Evolutionary conservation across 2,888 invertebrate species (phyloP).

Genomic region (Macrosoma leucophasiata): DNA sequence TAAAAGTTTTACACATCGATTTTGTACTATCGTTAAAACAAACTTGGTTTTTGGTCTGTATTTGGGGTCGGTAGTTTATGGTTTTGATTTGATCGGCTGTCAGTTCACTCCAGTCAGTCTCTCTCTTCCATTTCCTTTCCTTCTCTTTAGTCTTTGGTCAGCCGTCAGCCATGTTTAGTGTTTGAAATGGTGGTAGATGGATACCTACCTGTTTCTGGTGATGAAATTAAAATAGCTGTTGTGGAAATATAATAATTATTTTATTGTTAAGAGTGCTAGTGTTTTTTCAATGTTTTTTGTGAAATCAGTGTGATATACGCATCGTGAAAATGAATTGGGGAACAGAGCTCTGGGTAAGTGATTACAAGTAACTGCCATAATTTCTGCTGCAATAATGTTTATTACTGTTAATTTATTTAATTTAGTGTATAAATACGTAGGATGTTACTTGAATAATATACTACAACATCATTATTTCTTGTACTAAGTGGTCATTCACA

Average conservation of each 20-base stretch:
- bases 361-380: constrained; percentile 26
- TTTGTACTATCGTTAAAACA: too few species aligned
- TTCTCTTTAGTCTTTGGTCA: constrained; percentile 34
- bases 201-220: constrained; percentile 44
- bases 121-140: constrained; percentile 33
- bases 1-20: too few species aligned
- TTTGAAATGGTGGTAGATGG: constrained; percentile 70
- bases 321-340: constrained; percentile 79
- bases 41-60: too few species aligned
- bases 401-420: too few species aligned
- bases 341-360: constrained; percentile 81
- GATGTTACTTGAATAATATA: too few species aligned
- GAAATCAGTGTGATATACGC: constrained; percentile 59
- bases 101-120: constrained; percentile 22
- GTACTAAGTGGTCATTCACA: too few species aligned
- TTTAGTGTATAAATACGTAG: too few species aligned
- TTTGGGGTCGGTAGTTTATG: too few species aligned
- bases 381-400: constrained; percentile 28
- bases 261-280: constrained; percentile 48
- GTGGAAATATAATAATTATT: constrained; percentile 40
- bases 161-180: constrained; percentile 72
- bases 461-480: too few species aligned
- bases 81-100: too few species aligned
- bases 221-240: constrained; percentile 54
- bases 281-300: constrained; percentile 69